Percentiles rank a stretch among this genome's conserved stretches.
phyloP scores from a whole-genome alignment of 2,113 vertebrate species.

The Hyla sarda region DNA sequence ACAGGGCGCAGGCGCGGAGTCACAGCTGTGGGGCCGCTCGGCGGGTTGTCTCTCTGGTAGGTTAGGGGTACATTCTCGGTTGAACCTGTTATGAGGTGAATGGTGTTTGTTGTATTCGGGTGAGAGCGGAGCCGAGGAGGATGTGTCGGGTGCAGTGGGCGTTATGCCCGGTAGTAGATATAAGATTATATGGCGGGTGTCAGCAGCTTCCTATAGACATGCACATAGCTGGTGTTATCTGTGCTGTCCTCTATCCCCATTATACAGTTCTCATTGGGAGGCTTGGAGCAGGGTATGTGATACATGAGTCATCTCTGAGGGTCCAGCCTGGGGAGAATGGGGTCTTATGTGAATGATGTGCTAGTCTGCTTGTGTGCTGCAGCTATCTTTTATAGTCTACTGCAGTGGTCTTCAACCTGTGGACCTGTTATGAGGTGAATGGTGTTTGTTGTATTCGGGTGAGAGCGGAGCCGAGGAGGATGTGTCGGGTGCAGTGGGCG shows the following conservation, averaged over 20 bases:
- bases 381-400: too few relatives aligned
- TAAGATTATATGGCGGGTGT: not conserved
- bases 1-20: not conserved
- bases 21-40: not conserved
- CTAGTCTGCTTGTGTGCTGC: too few relatives aligned
- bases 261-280: too few relatives aligned
- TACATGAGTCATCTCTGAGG: too few relatives aligned
- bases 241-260: too few relatives aligned
- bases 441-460: not conserved
- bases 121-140: not conserved
- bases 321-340: too few relatives aligned
- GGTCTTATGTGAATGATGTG: too few relatives aligned
- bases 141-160: not conserved
- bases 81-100: too few relatives aligned
- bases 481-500: not conserved
- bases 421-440: too few relatives aligned
- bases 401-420: too few relatives aligned
- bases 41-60: slow-evolving; percentile 20
- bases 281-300: too few relatives aligned
- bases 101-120: not conserved
- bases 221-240: not conserved
- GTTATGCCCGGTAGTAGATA: not conserved
- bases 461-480: not conserved
- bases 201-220: not conserved
- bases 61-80: not conserved